These are phyloP conservation scores for Sebastes itinus DNA, from an alignment of 2,797 vertebrate genomes.

Conservation along the genomic window DNA sequence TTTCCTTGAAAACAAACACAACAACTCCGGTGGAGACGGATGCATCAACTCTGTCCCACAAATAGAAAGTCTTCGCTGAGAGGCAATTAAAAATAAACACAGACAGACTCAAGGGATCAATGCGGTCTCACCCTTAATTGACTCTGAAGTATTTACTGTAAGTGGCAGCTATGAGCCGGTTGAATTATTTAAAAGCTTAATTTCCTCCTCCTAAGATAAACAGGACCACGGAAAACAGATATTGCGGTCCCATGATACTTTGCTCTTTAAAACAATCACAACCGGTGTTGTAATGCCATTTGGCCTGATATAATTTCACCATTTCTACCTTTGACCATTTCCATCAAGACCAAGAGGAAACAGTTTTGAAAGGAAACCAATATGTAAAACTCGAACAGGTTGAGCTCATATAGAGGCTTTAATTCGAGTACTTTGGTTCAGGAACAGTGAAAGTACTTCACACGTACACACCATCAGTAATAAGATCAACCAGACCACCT, in stretches of 20 bases:
- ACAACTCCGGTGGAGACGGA: neutral
- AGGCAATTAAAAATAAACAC: conserved; percentile 51
- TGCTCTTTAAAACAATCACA: neutral
- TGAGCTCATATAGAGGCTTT: neutral
- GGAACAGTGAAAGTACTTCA: neutral
- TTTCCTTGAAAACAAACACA: neutral
- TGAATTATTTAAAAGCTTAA: conserved; percentile 34
- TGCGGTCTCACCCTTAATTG: conserved; percentile 38
- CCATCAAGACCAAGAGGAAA: neutral
- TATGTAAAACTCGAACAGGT: neutral
- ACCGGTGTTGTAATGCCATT: neutral
- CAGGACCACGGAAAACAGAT: neutral
- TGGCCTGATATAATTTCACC: neutral
- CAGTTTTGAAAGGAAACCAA: neutral
- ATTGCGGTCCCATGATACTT: neutral
- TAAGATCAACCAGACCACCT: conserved; percentile 31
- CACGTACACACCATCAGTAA: conserved; percentile 4
- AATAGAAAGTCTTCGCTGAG: conserved; percentile 35
- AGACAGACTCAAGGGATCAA: conserved; percentile 48
- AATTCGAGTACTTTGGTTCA: neutral
- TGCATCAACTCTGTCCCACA: neutral
- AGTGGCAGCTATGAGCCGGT: conserved; percentile 26
- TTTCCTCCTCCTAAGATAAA: neutral
- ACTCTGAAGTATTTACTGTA: conserved; percentile 45
- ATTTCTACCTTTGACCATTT: neutral